Evolutionary conservation across 1,140 invertebrate genomes (phyloP), one percentile per base, ranked within the genome.

Genomic region (Ganaspis sp.): DNA sequence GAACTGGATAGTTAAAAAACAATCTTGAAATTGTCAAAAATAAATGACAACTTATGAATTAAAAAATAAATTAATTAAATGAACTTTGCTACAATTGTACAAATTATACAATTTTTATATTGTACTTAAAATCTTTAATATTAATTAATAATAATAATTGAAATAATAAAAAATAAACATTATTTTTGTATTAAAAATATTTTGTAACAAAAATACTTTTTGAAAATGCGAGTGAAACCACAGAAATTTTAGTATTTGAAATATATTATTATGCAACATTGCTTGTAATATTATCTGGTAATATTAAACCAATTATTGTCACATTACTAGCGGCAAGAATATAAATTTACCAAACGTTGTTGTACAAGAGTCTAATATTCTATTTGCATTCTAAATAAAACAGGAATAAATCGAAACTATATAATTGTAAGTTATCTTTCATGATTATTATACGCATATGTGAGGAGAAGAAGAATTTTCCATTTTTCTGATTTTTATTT

Each of bases 291-390:
- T 38, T 42, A 70, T 40, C 37, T 21, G n/a, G 38, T 42, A 40
- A 70, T 17, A 70, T 19, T 70, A 38, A 70, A 38, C 69, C 21
- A 11, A 70, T 70, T 19, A 70, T 70, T 70, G 19, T 70, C 38
- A 64, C 23, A 64, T 64, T 64, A 26, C 23, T 29, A 64, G 12
- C 6, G 23, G 12, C 23, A 21, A 29, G 23, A 64, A 15, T n/a
- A 64, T 29, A 29, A 34, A 29, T 64, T 64, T 64, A 64, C 26
- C 23, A 64, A 64, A 64, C 29, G 58, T 12, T 64, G 23, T 64
- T n/a, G 58, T 8, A 34, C 5, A 34, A n/a, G 15, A 29, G 29
- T 29, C 26, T 29, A 34, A 58, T 58, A 58, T 23, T 58, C 23
- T 49, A 6, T 34, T 49, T 49, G 17, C 45, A 17, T 49, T 49